A percentile compares a stretch with the other conserved stretches of the same genome.
These are phyloP conservation scores for Lutjanus argentimaculatus DNA, from an alignment of 2,797 vertebrate species.

Conservation along the genomic window DNA sequence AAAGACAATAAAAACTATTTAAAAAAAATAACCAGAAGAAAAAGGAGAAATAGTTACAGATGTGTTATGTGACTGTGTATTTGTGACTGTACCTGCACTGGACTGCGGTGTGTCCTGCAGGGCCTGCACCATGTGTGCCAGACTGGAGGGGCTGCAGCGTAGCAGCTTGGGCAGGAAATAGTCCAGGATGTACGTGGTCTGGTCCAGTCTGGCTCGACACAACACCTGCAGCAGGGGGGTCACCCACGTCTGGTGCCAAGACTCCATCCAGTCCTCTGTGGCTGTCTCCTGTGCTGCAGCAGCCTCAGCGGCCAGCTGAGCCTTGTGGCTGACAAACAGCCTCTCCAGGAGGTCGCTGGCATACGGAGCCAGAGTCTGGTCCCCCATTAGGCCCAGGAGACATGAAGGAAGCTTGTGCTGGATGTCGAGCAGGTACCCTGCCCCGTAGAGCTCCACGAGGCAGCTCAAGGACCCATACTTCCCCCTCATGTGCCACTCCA, in stretches of 20 bases:
- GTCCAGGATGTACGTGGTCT: conserved; percentile 94
- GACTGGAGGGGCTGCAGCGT: conserved; percentile 91
- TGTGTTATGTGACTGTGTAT: background rate
- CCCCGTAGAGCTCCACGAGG: conserved; percentile 91
- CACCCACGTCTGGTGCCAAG: conserved; percentile 94
- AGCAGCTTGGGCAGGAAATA: conserved; percentile 95
- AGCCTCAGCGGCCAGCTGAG: conserved; percentile 79
- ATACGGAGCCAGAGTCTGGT: conserved; percentile 94
- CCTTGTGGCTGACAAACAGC: conserved; percentile 94
- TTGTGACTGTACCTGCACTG: conserved; percentile 67
- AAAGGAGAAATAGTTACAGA: background rate
- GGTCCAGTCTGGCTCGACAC: conserved; percentile 90
- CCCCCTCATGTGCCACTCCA: conserved; percentile 96
- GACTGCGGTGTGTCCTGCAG: conserved; percentile 83
- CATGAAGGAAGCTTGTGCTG: conserved; percentile 88
- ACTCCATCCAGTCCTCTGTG: conserved; percentile 84
- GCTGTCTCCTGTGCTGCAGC: conserved; percentile 17
- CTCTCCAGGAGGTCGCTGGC: conserved; percentile 94
- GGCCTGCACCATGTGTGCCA: conserved; percentile 92
- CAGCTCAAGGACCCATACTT: conserved; percentile 92
- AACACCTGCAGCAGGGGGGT: conserved; percentile 91
- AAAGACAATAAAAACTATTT: background rate
- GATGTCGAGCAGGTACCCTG: conserved; percentile 86
- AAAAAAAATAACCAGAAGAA: background rate
- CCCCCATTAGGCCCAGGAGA: conserved; percentile 91